Percentiles rank a stretch among this genome's conserved stretches.
phyloP scores from a whole-genome alignment of 2,113 vertebrate genomes.

The Protomyctophum bolini region DNA sequence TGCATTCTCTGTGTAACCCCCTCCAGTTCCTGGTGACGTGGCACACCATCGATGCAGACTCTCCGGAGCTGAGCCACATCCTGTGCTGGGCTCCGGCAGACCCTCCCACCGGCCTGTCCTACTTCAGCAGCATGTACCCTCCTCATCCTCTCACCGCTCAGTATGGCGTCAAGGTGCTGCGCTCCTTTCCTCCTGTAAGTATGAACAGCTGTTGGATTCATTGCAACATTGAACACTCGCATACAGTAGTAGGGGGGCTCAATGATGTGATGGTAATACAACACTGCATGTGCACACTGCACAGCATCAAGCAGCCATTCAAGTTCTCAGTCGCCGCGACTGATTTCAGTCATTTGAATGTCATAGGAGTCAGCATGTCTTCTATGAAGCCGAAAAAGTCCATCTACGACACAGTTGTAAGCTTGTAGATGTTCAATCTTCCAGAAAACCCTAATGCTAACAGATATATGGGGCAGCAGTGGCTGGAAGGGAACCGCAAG shows the following conservation, averaged over 20 bases:
- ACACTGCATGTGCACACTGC: neutral
- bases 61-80: constrained; percentile 95
- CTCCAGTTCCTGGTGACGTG: constrained; percentile 94
- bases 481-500: too few relatives aligned
- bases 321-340: too few relatives aligned
- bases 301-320: neutral
- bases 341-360: too few relatives aligned
- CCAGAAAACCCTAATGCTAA: too few relatives aligned
- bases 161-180: constrained; percentile 95
- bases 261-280: too few relatives aligned
- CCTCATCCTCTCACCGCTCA: constrained; percentile 97
- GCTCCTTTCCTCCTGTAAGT: constrained; percentile 96
- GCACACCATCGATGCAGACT: constrained; percentile 98
- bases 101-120: constrained; percentile 95
- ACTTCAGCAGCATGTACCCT: constrained; percentile 98
- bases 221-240: neutral
- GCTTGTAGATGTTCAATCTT: too few relatives aligned
- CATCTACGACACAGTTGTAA: too few relatives aligned
- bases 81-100: constrained; percentile 96
- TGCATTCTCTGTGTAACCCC: neutral
- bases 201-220: too few relatives aligned
- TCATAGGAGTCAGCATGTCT: too few relatives aligned
- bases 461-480: too few relatives aligned
- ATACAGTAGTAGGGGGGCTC: too few relatives aligned
- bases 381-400: too few relatives aligned